Evolutionary conservation across 2,797 vertebrate genomes (phyloP).

Genomic region (Bradypus variegatus): DNA sequence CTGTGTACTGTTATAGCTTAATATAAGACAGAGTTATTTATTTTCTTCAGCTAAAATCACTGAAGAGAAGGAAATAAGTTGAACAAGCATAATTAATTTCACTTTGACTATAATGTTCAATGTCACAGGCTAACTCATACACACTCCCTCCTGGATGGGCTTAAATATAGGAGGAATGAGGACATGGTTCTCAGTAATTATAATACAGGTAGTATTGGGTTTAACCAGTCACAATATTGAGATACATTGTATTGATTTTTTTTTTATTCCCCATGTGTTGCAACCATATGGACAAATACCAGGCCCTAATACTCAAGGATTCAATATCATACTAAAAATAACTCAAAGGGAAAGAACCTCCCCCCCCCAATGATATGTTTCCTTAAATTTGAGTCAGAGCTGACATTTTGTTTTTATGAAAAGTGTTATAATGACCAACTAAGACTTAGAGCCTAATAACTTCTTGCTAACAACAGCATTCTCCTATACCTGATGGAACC

Average conservation of each 20-base stretch:
- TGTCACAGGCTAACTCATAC: neutral
- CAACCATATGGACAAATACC: constrained; percentile 50
- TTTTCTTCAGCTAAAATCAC: constrained; percentile 36
- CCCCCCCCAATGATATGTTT: neutral
- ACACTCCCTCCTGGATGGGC: neutral
- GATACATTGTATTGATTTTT: constrained; percentile 60
- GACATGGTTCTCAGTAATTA: constrained; percentile 58
- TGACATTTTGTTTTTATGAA: neutral
- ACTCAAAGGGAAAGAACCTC: constrained; percentile 50
- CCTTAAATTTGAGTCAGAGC: neutral
- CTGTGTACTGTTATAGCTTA: neutral
- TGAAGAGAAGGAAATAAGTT: constrained; percentile 33
- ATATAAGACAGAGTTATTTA: neutral
- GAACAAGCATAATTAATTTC: constrained; percentile 41
- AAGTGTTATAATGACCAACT: neutral
- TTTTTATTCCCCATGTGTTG: constrained; percentile 31
- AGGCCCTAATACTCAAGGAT: constrained; percentile 53
- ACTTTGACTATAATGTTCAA: constrained; percentile 8
- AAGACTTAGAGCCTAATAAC: neutral
- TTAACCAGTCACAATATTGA: constrained; percentile 63
- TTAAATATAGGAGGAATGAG: constrained; percentile 45
- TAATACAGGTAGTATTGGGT: constrained; percentile 49
- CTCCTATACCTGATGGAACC: neutral
- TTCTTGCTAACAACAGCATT: neutral
- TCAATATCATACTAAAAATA: constrained; percentile 62